Conservation (phyloP, 2,113 vertebrate genomes). For the Pterophyllum scalare region DNA sequence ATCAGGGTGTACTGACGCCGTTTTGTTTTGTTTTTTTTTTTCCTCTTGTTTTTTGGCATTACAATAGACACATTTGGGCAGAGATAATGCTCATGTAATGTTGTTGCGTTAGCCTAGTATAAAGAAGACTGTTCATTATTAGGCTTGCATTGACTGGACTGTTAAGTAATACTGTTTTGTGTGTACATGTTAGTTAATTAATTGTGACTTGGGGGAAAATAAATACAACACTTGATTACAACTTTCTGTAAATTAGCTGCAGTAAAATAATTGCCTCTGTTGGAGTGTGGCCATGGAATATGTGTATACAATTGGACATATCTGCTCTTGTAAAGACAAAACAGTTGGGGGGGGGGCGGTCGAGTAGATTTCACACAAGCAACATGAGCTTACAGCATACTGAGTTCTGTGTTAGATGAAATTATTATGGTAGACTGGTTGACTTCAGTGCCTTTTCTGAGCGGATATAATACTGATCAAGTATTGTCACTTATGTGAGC, state of each 20-base stretch:
- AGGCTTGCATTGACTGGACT: neutral
- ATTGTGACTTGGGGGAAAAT: constrained; percentile 8
- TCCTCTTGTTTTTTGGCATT: neutral
- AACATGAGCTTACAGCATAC: neutral
- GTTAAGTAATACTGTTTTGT: neutral
- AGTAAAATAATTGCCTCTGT: constrained; percentile 6
- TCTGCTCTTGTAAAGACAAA: neutral
- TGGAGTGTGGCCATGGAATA: neutral
- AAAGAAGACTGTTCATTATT: neutral
- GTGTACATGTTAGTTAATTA: constrained; percentile 13
- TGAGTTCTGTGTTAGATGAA: neutral
- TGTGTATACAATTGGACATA: neutral
- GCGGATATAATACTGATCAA: neutral
- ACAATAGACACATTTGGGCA: neutral
- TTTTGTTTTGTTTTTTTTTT: no score
- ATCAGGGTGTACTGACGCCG: neutral
- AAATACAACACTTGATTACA: constrained; percentile 28
- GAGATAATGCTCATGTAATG: neutral
- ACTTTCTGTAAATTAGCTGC: constrained; percentile 34
- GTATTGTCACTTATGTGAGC: neutral
- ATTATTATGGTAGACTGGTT: neutral
- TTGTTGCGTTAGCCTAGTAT: neutral
- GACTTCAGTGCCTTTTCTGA: neutral
- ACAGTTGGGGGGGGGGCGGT: no score
- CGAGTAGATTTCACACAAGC: neutral